Percentiles rank a stretch among this genome's conserved stretches.
Evolutionary conservation across 2,888 invertebrate species (phyloP).

Genomic region (Opisthograptis luteolata): DNA sequence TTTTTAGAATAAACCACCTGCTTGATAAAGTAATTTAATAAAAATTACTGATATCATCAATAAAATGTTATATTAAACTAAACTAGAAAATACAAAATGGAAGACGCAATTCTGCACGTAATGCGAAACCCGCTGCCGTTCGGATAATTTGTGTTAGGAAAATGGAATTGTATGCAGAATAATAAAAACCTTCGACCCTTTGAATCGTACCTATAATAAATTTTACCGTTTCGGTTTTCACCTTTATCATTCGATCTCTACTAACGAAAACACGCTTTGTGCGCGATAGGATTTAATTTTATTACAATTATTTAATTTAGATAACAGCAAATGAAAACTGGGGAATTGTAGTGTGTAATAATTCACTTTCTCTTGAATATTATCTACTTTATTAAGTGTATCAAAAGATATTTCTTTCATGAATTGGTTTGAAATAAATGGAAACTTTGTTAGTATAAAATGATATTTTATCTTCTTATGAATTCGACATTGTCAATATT

Average conservation of each 20-base stretch:
- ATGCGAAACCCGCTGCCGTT: constrained; percentile 72
- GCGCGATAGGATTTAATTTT: constrained; percentile 24
- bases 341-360: not conserved
- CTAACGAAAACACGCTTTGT: constrained; percentile 48
- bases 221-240: constrained; percentile 62
- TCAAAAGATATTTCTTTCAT: no score
- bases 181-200: constrained; percentile 78
- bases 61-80: not conserved
- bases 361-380: no score
- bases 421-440: no score
- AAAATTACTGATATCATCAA: no score
- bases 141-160: constrained; percentile 80
- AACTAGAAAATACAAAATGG: constrained; percentile 32
- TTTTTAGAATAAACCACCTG: no score
- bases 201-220: constrained; percentile 70
- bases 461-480: no score
- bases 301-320: constrained; percentile 18
- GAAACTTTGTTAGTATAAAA: no score
- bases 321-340: constrained; percentile 9
- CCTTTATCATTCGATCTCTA: constrained; percentile 55
- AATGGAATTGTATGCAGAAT: constrained; percentile 81
- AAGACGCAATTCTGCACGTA: constrained; percentile 71
- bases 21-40: no score
- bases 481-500: no score
- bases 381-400: no score